Evolutionary conservation across 2,113 vertebrate genomes (phyloP).

Genomic region (Sinocyclocheilus anophthalmus): DNA sequence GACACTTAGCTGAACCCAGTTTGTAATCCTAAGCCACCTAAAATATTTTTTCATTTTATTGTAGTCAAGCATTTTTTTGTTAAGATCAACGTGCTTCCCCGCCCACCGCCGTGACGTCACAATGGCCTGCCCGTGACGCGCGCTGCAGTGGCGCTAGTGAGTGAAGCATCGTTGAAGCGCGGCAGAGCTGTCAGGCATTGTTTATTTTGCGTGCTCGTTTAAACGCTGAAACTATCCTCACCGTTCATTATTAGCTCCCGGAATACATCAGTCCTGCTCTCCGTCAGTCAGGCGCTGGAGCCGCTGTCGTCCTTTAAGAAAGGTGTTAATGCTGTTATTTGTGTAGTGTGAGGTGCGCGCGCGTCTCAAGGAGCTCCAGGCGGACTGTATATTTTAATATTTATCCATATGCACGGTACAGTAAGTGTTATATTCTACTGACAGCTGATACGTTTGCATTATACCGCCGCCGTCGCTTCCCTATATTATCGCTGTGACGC

Average conservation of each 20-base stretch:
- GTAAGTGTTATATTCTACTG: neutral
- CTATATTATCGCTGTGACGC: neutral
- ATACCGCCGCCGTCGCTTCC: neutral
- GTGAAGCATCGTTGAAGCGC: neutral
- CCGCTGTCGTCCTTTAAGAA: neutral
- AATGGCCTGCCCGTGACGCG: conserved; percentile 57
- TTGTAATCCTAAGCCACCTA: neutral
- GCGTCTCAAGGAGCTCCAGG: neutral
- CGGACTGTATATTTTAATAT: neutral
- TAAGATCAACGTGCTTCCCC: conserved; percentile 28
- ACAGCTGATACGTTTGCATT: neutral
- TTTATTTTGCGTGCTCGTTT: conserved; percentile 46
- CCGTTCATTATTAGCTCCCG: neutral
- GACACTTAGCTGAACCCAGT: neutral
- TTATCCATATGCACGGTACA: neutral
- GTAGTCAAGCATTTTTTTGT: neutral
- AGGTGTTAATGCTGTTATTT: neutral
- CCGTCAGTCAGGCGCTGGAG: neutral
- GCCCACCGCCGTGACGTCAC: conserved; percentile 60
- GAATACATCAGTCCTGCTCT: neutral
- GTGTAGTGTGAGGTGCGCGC: neutral
- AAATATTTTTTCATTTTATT: neutral
- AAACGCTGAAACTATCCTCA: neutral
- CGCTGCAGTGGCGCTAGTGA: conserved; percentile 53
- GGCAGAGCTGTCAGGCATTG: conserved; percentile 40